Conservation (phyloP, 92 coral and sea anemone species). For the Umimayanthus kanabou region DNA sequence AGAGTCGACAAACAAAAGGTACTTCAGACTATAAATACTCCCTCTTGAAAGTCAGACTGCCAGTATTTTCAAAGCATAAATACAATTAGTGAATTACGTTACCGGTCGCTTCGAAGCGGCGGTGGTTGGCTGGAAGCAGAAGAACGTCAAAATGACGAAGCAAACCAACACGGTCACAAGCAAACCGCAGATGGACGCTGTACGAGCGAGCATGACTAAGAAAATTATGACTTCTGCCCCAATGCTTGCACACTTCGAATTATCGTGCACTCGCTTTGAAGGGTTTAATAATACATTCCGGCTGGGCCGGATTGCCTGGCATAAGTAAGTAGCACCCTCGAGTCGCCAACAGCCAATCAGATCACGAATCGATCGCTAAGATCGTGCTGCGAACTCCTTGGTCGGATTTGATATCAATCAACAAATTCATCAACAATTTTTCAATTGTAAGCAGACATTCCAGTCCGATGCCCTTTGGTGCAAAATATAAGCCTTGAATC, state of each 20-base stretch:
- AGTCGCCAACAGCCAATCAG: conserved; percentile 40
- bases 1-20: background rate
- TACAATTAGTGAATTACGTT: background rate
- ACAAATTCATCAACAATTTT: conserved; percentile 28
- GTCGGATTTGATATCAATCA: conserved; percentile 36
- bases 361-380: conserved; percentile 17
- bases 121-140: conserved; percentile 33
- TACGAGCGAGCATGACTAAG: conserved; percentile 24
- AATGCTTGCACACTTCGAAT: conserved; percentile 11
- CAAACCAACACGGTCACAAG: conserved; percentile 10
- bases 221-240: background rate
- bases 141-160: background rate
- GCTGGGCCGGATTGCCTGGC: conserved; percentile 22
- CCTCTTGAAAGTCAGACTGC: conserved; percentile 9
- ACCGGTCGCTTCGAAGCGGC: conserved; percentile 34
- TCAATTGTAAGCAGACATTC: conserved; percentile 25
- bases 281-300: background rate
- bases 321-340: conserved; percentile 22
- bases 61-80: background rate
- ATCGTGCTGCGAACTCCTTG: conserved; percentile 34
- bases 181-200: conserved; percentile 10
- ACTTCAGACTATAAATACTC: background rate
- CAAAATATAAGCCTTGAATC: conserved; percentile 26
- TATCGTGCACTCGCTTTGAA: background rate
- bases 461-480: conserved; percentile 12